A percentile compares a stretch with the other conserved stretches of the same genome.
Conservation (phyloP, 2,888 invertebrate species). For the Euzetes globulus region DNA sequence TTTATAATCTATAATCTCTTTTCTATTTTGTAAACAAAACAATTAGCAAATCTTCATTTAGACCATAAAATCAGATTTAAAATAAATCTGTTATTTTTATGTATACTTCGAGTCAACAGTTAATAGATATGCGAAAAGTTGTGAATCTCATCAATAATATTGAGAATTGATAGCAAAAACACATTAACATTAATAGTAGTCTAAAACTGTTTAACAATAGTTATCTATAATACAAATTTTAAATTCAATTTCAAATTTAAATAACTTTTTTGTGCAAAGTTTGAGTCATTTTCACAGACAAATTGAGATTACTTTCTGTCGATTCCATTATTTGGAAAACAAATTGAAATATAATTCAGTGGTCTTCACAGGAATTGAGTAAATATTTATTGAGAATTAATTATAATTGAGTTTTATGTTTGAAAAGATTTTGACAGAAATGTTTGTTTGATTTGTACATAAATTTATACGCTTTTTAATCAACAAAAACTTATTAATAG, state of each 20-base stretch:
- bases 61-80: neutral
- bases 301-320: too few relatives aligned
- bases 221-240: neutral
- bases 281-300: neutral
- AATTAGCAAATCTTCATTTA: neutral
- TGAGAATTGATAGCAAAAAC: too few relatives aligned
- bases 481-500: neutral
- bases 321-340: too few relatives aligned
- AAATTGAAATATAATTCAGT: neutral
- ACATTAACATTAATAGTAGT: too few relatives aligned
- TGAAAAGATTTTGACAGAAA: neutral
- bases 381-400: neutral
- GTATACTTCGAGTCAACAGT: neutral
- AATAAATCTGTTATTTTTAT: neutral
- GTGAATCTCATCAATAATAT: neutral
- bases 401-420: neutral
- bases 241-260: neutral
- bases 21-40: neutral
- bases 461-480: constrained; percentile 4
- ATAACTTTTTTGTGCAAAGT: neutral
- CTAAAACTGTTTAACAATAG: too few relatives aligned
- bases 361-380: too few relatives aligned
- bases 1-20: too few relatives aligned
- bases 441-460: constrained; percentile 15
- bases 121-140: neutral